phyloP scores from a whole-genome alignment of 2,888 invertebrate species.

The Dolichomitus sp. region DNA sequence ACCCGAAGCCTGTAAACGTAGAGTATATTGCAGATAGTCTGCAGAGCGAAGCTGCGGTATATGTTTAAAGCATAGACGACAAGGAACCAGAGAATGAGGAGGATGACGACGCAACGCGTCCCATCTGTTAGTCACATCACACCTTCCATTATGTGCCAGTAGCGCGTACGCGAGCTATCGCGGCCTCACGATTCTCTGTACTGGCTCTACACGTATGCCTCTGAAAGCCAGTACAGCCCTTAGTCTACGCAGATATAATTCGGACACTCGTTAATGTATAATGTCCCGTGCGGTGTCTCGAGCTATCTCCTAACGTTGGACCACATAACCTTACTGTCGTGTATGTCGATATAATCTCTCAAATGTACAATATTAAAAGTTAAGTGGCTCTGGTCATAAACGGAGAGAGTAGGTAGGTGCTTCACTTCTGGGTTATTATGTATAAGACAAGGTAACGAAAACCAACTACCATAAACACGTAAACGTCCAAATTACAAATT shows the following conservation, averaged over 20 bases:
- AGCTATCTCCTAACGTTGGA: background rate
- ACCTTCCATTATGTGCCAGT: slow-evolving; percentile 34
- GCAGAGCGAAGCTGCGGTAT: slow-evolving; percentile 3
- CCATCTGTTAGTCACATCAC: slow-evolving; percentile 43
- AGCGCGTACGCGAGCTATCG: slow-evolving; percentile 11
- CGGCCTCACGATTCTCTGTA: background rate
- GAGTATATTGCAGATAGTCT: background rate
- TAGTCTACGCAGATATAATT: slow-evolving; percentile 15
- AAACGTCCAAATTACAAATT: background rate
- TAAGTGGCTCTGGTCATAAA: slow-evolving; percentile 12
- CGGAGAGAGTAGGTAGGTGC: background rate
- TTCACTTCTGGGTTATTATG: slow-evolving; percentile 7
- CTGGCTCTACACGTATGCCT: background rate
- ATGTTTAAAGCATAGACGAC: background rate
- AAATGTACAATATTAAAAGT: slow-evolving; percentile 7
- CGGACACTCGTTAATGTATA: slow-evolving; percentile 30
- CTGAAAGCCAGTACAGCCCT: background rate
- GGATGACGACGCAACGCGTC: slow-evolving; percentile 17
- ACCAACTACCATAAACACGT: background rate
- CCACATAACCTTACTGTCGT: background rate
- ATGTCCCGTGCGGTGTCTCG: background rate
- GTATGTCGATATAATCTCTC: background rate
- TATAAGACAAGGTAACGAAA: background rate
- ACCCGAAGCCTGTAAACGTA: slow-evolving; percentile 5
- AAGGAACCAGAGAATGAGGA: slow-evolving; percentile 24